Conservation (phyloP, 2,888 invertebrate genomes). For the Deilephila porcellus region DNA sequence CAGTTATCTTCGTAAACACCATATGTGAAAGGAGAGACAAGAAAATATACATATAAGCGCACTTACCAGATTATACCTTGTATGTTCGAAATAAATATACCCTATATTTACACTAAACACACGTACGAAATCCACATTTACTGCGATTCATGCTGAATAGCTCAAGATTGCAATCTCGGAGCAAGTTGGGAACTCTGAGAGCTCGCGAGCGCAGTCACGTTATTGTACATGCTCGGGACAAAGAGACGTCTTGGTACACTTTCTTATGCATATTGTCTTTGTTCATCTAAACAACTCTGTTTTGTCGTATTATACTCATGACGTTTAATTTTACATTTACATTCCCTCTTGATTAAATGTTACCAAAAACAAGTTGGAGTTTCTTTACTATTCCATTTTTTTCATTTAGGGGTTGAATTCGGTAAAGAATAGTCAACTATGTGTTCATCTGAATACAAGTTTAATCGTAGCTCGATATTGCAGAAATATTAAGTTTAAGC, state of each 20-base stretch:
- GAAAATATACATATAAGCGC: too few relatives aligned
- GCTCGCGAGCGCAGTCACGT: not conserved
- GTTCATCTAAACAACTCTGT: not conserved
- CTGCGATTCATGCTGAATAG: slow-evolving; percentile 1
- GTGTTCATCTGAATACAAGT: too few relatives aligned
- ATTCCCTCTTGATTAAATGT: not conserved
- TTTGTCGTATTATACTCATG: not conserved
- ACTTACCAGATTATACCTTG: too few relatives aligned
- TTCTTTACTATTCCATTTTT: too few relatives aligned
- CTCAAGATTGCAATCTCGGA: slow-evolving; percentile 1
- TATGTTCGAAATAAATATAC: not conserved
- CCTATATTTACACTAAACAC: not conserved
- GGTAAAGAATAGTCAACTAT: too few relatives aligned
- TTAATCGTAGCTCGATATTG: too few relatives aligned
- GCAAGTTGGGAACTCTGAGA: not conserved
- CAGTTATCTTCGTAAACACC: too few relatives aligned
- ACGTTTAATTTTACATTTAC: not conserved
- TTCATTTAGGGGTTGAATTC: too few relatives aligned
- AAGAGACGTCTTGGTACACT: not conserved
- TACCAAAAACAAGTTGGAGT: too few relatives aligned
- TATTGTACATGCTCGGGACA: not conserved
- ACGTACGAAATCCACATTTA: not conserved
- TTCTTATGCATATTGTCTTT: not conserved
- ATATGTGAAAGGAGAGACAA: too few relatives aligned
- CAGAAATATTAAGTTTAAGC: too few relatives aligned